These are phyloP conservation scores for Colostygia pectinataria DNA, from an alignment of 2,888 invertebrate genomes.

Conservation along the genomic window DNA sequence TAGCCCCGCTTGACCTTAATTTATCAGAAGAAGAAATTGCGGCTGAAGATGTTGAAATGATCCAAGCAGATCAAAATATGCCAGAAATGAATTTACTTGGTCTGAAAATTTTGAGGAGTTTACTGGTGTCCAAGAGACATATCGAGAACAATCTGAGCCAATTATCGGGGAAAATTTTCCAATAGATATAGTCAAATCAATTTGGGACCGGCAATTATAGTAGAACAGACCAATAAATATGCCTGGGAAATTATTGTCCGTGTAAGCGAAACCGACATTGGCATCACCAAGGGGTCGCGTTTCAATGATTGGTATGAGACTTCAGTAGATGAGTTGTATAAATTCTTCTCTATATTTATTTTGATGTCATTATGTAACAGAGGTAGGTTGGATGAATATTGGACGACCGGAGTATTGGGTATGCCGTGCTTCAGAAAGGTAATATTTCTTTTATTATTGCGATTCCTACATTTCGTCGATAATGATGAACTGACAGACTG, in stretches of 20 bases:
- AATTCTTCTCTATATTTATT: slow-evolving; percentile 23
- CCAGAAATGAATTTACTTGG: slow-evolving; percentile 8
- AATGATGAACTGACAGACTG: slow-evolving; percentile 19
- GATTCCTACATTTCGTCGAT: slow-evolving; percentile 32
- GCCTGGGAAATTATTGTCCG: slow-evolving; percentile 24
- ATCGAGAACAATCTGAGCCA: slow-evolving; percentile 21
- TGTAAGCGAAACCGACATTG: slow-evolving; percentile 8
- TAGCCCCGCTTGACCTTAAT: no score
- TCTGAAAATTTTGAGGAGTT: slow-evolving; percentile 10
- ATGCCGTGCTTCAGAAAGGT: slow-evolving; percentile 31
- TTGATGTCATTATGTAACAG: slow-evolving; percentile 24
- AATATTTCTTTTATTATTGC: slow-evolving; percentile 28
- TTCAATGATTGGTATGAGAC: slow-evolving; percentile 25
- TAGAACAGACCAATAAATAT: slow-evolving; percentile 21
- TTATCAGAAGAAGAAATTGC: slow-evolving; percentile 7
- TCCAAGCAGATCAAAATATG: slow-evolving; percentile 5
- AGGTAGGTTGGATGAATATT: slow-evolving; percentile 28
- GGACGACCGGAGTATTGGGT: slow-evolving; percentile 26
- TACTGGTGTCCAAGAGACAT: slow-evolving; percentile 20
- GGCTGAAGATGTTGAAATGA: slow-evolving; percentile 18
- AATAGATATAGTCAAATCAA: slow-evolving; percentile 22
- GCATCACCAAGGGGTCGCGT: slow-evolving; percentile 13
- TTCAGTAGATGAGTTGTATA: slow-evolving; percentile 22
- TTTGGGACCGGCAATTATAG: slow-evolving; percentile 24
- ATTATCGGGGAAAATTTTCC: slow-evolving; percentile 22